phyloP scores from a whole-genome alignment of 2,888 invertebrate species.

The Caenorhabditis zanzibari region DNA sequence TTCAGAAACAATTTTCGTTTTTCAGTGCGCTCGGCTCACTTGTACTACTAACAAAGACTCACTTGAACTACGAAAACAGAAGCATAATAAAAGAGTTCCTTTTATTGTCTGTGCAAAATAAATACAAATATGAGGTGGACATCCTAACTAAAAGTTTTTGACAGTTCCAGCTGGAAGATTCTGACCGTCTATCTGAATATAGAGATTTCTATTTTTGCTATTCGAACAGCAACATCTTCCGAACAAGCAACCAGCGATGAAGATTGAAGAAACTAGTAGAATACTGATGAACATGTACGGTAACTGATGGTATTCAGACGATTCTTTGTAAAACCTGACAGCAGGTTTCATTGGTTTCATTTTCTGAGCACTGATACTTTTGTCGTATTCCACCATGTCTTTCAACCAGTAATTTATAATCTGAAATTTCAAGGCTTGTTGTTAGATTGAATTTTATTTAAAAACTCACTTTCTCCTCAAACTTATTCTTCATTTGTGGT shows the following conservation, averaged over 20 bases:
- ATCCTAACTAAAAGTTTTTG: constrained; percentile 12
- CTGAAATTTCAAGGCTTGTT: constrained; percentile 9
- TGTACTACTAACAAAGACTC: neutral
- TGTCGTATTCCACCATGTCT: constrained; percentile 48
- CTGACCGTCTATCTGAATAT: constrained; percentile 51
- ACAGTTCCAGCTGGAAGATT: constrained; percentile 23
- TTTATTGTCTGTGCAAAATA: neutral
- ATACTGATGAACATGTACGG: constrained; percentile 27
- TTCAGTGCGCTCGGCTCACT: neutral
- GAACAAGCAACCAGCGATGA: constrained; percentile 31
- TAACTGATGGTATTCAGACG: constrained; percentile 10
- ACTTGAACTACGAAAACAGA: neutral
- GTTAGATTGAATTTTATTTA: too few species aligned
- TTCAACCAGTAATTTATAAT: constrained; percentile 54
- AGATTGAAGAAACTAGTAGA: constrained; percentile 21
- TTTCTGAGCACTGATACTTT: constrained; percentile 9
- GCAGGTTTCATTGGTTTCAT: neutral
- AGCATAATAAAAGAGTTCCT: neutral
- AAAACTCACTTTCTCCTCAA: constrained; percentile 35
- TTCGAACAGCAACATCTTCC: constrained; percentile 31
- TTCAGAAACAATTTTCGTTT: neutral
- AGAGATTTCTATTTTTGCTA: constrained; percentile 25
- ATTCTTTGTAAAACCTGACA: constrained; percentile 14
- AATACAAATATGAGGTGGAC: neutral
- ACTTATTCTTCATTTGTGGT: constrained; percentile 49